Conservation (phyloP, 2,797 vertebrate species). For the Myoxocephalus aenaeus region DNA sequence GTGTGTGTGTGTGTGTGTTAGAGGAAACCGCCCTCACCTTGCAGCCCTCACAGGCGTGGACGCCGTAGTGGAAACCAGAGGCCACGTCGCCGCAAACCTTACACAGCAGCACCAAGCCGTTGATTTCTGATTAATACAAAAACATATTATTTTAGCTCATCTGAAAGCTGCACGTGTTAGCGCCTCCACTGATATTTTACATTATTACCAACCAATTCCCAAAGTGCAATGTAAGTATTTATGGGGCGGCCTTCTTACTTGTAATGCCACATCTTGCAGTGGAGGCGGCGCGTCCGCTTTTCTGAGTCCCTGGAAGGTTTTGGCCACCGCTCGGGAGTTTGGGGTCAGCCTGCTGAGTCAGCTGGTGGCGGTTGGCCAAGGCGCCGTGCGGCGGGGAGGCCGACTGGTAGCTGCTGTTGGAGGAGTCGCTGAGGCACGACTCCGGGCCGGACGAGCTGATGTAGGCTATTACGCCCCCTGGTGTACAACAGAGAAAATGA, state of each 20-base stretch:
- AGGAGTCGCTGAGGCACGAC: conserved; percentile 95
- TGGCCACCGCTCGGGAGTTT: conserved; percentile 47
- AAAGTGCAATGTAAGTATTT: neutral
- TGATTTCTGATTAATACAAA: conserved; percentile 86
- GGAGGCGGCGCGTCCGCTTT: conserved; percentile 73
- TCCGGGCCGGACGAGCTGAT: conserved; percentile 95
- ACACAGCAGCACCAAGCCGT: conserved; percentile 95
- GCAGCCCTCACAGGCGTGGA: conserved; percentile 97
- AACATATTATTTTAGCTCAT: neutral
- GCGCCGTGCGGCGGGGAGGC: conserved; percentile 88
- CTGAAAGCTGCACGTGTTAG: neutral
- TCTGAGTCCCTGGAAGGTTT: conserved; percentile 79
- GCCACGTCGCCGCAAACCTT: conserved; percentile 97
- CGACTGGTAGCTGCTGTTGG: conserved; percentile 93
- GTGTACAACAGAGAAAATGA: conserved; percentile 9
- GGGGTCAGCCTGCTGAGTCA: conserved; percentile 48
- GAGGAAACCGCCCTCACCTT: conserved; percentile 63
- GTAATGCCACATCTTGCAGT: conserved; percentile 88
- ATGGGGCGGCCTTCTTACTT: conserved; percentile 83
- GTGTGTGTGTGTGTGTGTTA: neutral
- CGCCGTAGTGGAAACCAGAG: conserved; percentile 96
- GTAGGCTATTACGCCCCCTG: conserved; percentile 96
- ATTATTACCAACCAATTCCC: neutral
- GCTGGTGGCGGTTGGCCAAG: conserved; percentile 80
- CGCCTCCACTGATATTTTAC: neutral